Base-by-base conservation (phyloP, 2,888 invertebrate species). In the Athetis lepigone region DNA sequence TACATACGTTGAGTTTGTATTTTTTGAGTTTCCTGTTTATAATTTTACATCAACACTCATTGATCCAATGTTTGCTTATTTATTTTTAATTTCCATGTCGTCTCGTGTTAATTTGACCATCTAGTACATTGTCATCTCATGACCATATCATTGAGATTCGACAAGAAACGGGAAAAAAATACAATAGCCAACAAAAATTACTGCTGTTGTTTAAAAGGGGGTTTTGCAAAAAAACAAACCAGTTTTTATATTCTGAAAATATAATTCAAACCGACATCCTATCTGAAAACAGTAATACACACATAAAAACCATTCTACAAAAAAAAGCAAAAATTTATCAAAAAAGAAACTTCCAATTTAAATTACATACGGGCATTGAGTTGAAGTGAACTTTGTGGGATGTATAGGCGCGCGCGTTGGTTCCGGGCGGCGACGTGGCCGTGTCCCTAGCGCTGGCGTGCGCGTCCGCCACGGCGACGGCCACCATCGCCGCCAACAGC, bases 401-500 rank as follows among this genome's bases (percentile, higher is more conserved):
- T 49, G 16, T 65, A 63, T 90, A 91, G 92, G 87, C 88, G 85
- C 90, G 90, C 72, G 83, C 86, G 70, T 81, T 79, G 51, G 85
- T 82, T 79, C 83, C 74, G 54, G 77, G 83, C 70, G 88, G 91
- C 72, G 91, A 90, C 67, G 90, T 90, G 64, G 93, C 93, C 56
- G 93, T 93, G 76, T 89, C 91, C 60, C 70, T 91, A 47, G 92
- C 92, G 79, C 77, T 92, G 81, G 92, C 92, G 72, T 85, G 89
- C 78, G 92, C 90, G 67, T 88, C 92, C 73, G 93, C 93, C 61
- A 92, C 95, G 47, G 95, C 95, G 56, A 93, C 94, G 68, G 94
- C 95, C 27, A 95, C 95, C 77, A 95, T 95, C 85, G 93, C 95
- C 80, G 90, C 95, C 83, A 90, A 88, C 90, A 89, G 90, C 88